Evolutionary conservation across 2,797 vertebrate species (phyloP).

Genomic region (Trachops cirrhosus): DNA sequence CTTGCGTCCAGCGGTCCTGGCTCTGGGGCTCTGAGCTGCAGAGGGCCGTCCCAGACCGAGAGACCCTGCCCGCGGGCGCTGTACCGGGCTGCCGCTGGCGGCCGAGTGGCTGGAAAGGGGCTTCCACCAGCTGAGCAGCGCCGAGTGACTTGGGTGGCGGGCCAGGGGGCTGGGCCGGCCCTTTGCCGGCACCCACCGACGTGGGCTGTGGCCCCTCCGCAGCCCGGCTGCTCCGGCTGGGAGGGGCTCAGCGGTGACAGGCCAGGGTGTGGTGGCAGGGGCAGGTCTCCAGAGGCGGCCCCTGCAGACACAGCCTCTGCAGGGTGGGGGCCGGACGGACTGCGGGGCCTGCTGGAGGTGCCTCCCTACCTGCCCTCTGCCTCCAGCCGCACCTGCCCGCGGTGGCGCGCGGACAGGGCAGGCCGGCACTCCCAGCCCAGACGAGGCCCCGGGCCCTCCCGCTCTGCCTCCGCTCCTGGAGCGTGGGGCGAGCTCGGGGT

Average conservation of each 20-base stretch:
- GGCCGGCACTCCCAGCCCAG: background rate
- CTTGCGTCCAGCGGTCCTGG: background rate
- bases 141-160: background rate
- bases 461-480: background rate
- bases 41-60: background rate
- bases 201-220: background rate
- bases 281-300: background rate
- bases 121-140: background rate
- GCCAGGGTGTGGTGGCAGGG: too few relatives aligned
- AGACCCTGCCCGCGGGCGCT: background rate
- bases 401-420: background rate
- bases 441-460: accelerated
- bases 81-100: background rate
- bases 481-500: background rate
- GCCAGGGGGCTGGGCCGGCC: background rate
- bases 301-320: background rate
- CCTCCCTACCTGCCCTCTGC: background rate
- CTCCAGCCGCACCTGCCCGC: background rate
- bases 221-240: background rate
- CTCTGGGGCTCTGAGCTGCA: background rate
- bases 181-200: background rate
- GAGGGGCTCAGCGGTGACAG: background rate
- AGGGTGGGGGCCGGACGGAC: background rate
- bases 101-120: background rate
- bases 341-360: background rate